A percentile compares a stretch with the other conserved stretches of the same genome.
These are phyloP conservation scores for Emys orbicularis DNA, from an alignment of 2,797 vertebrate genomes.

Conservation along the genomic window DNA sequence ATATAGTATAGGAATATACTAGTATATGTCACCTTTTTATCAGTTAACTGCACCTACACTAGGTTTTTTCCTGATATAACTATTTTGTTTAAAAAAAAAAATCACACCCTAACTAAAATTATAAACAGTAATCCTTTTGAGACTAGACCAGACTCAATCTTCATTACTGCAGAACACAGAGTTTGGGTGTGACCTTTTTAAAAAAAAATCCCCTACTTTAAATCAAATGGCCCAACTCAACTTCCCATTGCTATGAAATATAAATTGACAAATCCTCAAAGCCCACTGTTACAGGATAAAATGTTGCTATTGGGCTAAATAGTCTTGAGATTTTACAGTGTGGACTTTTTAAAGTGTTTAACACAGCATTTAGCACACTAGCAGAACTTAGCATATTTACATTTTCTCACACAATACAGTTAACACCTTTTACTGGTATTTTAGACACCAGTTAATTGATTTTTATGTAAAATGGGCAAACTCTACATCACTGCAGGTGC, in stretches of 20 bases:
- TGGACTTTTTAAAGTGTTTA: background rate
- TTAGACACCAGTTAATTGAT: background rate
- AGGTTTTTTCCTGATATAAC: background rate
- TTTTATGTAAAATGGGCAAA: background rate
- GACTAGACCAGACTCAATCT: background rate
- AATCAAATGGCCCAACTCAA: background rate
- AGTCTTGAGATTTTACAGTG: background rate
- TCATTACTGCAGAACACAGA: background rate
- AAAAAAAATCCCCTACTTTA: background rate
- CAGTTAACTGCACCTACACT: background rate
- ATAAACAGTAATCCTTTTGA: background rate
- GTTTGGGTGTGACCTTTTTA: background rate
- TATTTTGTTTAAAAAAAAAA: background rate
- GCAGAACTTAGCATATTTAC: background rate
- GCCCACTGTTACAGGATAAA: background rate
- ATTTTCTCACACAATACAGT: background rate
- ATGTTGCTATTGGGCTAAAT: background rate
- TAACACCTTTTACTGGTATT: background rate
- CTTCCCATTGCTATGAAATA: background rate
- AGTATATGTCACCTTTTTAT: background rate
- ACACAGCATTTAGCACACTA: background rate
- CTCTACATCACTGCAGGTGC: background rate
- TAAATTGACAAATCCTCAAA: background rate
- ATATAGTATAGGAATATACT: no score
- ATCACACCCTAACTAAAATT: background rate